Evolutionary conservation across 2,888 invertebrate species (phyloP).

Genomic region (Philereme vetulata): DNA sequence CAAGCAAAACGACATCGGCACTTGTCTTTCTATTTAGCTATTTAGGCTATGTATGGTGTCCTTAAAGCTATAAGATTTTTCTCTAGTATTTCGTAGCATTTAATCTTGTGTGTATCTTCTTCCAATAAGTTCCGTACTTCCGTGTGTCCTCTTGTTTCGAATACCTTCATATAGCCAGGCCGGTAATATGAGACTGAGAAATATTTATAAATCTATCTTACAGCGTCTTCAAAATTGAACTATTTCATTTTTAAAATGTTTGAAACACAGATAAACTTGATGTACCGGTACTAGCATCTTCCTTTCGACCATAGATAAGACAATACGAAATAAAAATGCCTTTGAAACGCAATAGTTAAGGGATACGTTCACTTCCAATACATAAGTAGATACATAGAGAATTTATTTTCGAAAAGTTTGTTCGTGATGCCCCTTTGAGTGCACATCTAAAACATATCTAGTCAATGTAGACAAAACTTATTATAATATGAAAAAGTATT

Average conservation of each 20-base stretch:
- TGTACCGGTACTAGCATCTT: conserved; percentile 45
- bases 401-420: conserved; percentile 74
- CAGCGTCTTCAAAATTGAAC: neutral
- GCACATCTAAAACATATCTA: conserved; percentile 83
- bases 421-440: conserved; percentile 61
- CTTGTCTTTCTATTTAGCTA: conserved; percentile 37
- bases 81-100: conserved; percentile 39
- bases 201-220: neutral
- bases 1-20: conserved; percentile 30
- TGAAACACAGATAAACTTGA: conserved; percentile 27
- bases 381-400: conserved; percentile 57
- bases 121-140: conserved; percentile 30
- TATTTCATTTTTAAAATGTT: conserved; percentile 1
- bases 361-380: conserved; percentile 65
- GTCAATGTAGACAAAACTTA: conserved; percentile 74
- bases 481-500: conserved; percentile 42
- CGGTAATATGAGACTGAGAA: conserved; percentile 37
- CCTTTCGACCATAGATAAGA: conserved; percentile 81
- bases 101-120: conserved; percentile 37
- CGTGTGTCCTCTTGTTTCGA: conserved; percentile 26
- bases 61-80: conserved; percentile 35
- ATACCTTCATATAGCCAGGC: conserved; percentile 38
- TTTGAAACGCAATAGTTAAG: conserved; percentile 77
- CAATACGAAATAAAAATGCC: conserved; percentile 82
- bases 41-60: conserved; percentile 39